Evolutionary conservation across 2,797 vertebrate species (phyloP).

Genomic region (Manis pentadactyla): DNA sequence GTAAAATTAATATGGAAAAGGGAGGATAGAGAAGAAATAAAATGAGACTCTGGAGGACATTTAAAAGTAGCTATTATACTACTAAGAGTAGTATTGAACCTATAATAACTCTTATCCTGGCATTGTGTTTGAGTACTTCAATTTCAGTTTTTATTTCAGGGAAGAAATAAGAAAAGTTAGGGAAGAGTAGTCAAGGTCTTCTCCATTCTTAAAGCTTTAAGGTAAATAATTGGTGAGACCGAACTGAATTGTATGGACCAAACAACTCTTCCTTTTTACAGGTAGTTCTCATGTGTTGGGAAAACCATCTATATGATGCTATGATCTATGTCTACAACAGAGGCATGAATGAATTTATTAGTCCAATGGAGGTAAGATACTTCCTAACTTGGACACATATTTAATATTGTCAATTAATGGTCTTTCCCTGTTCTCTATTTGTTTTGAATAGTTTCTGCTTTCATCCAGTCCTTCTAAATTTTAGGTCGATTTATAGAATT

Average conservation of each 20-base stretch:
- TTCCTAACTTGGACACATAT: background rate
- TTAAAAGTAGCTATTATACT: background rate
- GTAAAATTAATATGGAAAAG: slow-evolving; percentile 1
- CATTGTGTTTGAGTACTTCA: background rate
- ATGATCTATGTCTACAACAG: slow-evolving; percentile 99
- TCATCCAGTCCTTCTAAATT: background rate
- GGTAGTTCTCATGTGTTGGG: slow-evolving; percentile 97
- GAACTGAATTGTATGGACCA: background rate
- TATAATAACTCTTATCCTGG: background rate
- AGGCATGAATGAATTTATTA: slow-evolving; percentile 98
- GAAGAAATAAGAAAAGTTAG: slow-evolving; percentile 48
- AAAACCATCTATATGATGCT: slow-evolving; percentile 95
- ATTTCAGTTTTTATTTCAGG: slow-evolving; percentile 23
- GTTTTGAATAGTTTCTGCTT: slow-evolving; percentile 37
- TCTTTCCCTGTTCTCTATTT: background rate
- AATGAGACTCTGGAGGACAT: background rate
- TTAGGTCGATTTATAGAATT: background rate
- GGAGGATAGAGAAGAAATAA: slow-evolving; percentile 31
- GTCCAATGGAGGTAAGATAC: slow-evolving; percentile 95
- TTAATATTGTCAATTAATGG: background rate
- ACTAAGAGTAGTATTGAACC: background rate
- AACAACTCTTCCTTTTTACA: slow-evolving; percentile 78
- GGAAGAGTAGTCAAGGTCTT: slow-evolving; percentile 26
- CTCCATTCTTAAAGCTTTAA: slow-evolving; percentile 19
- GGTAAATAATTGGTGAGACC: slow-evolving; percentile 6